Percentiles rank a stretch among this genome's conserved stretches.
Evolutionary conservation across 2,888 invertebrate genomes (phyloP).

Genomic region (Poecilus cupreus): DNA sequence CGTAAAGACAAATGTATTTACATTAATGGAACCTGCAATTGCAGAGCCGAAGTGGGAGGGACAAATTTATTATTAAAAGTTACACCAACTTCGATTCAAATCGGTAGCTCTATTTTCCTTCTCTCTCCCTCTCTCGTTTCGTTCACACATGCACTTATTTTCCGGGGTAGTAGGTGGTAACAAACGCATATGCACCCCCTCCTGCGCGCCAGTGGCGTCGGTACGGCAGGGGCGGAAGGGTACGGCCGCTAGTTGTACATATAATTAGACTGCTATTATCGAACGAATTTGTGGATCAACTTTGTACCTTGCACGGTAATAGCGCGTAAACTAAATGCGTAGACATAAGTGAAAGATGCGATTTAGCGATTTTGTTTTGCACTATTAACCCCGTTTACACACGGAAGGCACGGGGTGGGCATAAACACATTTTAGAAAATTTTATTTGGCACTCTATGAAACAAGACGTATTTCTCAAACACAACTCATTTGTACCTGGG

Average conservation of each 20-base stretch:
- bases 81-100: neutral
- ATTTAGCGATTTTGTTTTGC: neutral
- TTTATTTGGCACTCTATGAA: no score
- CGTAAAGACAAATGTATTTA: no score
- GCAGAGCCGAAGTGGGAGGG: no score
- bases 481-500: no score
- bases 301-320: slow-evolving; percentile 33
- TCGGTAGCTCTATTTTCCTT: neutral
- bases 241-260: slow-evolving; percentile 6
- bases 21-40: no score
- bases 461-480: no score
- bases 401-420: no score
- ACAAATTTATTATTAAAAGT: no score
- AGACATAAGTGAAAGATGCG: neutral
- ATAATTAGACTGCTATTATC: slow-evolving; percentile 38
- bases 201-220: neutral
- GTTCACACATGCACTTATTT: neutral
- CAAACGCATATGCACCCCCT: neutral
- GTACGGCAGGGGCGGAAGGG: neutral
- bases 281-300: slow-evolving; percentile 22
- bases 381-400: neutral
- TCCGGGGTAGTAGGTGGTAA: neutral
- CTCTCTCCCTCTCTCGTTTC: neutral
- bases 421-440: no score
- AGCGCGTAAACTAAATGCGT: slow-evolving; percentile 15